Evolutionary conservation across 2,113 vertebrate species (phyloP).

Genomic region (Tetraodon nigroviridis): DNA sequence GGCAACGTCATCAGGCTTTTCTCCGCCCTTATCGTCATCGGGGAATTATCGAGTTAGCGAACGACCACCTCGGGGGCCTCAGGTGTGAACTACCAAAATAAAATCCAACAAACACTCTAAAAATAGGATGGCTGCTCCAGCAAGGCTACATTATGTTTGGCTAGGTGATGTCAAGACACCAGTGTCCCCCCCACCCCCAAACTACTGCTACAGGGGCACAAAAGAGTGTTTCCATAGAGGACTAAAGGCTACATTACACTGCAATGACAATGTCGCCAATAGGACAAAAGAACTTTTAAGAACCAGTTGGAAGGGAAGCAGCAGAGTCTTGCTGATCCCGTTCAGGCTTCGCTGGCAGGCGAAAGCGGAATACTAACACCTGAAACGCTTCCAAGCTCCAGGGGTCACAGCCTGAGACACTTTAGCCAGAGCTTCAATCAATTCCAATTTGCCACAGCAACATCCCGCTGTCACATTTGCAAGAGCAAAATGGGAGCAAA

Average conservation of each 20-base stretch:
- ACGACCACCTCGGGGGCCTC: conserved; percentile 51
- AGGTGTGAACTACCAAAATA: conserved; percentile 41
- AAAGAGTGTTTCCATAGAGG: conserved; percentile 7
- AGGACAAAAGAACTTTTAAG: neutral
- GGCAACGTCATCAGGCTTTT: conserved; percentile 70
- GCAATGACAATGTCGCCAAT: neutral
- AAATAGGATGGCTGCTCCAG: conserved; percentile 49
- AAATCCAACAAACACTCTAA: conserved; percentile 10
- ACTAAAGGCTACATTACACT: no score
- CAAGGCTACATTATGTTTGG: no score
- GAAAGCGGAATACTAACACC: conserved; percentile 63
- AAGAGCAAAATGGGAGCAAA: conserved; percentile 50
- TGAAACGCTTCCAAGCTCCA: conserved; percentile 53
- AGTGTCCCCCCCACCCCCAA: no score
- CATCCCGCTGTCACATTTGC: conserved; percentile 59
- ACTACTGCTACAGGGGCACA: no score
- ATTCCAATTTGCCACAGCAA: conserved; percentile 68
- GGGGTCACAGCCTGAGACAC: conserved; percentile 62
- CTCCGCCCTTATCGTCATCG: conserved; percentile 62
- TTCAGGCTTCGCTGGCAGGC: conserved; percentile 43
- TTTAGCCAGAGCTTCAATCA: conserved; percentile 64
- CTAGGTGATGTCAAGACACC: no score
- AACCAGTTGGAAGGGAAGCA: conserved; percentile 1
- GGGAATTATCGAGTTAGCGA: conserved; percentile 50
- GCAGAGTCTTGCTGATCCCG: conserved; percentile 33